phyloP scores from a whole-genome alignment of 2,888 invertebrate genomes.

The Himalopsyche japonica region DNA sequence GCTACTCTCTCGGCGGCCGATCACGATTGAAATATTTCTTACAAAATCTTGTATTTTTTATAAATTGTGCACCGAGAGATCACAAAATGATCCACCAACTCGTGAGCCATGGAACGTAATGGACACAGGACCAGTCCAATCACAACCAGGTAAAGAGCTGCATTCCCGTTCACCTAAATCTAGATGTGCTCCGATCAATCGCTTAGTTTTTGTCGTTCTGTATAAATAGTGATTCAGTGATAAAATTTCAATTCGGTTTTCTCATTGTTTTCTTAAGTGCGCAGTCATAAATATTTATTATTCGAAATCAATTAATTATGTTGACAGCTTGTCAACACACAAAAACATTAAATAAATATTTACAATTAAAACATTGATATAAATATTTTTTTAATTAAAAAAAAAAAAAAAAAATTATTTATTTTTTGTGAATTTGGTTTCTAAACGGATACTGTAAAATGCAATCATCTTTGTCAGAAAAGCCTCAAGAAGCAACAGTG shows the following conservation, averaged over 20 bases:
- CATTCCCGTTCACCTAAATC: conserved; percentile 33
- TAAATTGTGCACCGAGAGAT: conserved; percentile 21
- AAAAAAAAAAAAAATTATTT: neutral
- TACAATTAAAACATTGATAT: neutral
- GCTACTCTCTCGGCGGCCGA: conserved; percentile 19
- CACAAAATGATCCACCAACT: conserved; percentile 36
- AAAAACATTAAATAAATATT: neutral
- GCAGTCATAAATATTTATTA: neutral
- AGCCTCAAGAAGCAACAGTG: conserved; percentile 56
- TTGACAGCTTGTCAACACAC: neutral
- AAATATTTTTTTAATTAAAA: neutral
- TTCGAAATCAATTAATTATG: neutral
- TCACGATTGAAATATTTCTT: conserved; percentile 22
- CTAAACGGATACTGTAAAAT: conserved; percentile 11
- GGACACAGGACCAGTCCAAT: conserved; percentile 34
- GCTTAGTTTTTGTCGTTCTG: neutral
- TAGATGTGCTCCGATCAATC: conserved; percentile 15
- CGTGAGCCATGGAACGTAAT: conserved; percentile 36
- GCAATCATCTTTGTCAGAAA: conserved; percentile 57
- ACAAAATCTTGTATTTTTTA: conserved; percentile 17
- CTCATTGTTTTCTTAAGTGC: neutral
- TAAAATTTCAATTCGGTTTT: neutral
- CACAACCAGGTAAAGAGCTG: conserved; percentile 40
- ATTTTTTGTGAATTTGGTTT: neutral
- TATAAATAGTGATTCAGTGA: neutral